A percentile compares a stretch with the other conserved stretches of the same genome.
Evolutionary conservation across 2,113 vertebrate genomes (phyloP).

Genomic region (Cyanoliseus patagonus): DNA sequence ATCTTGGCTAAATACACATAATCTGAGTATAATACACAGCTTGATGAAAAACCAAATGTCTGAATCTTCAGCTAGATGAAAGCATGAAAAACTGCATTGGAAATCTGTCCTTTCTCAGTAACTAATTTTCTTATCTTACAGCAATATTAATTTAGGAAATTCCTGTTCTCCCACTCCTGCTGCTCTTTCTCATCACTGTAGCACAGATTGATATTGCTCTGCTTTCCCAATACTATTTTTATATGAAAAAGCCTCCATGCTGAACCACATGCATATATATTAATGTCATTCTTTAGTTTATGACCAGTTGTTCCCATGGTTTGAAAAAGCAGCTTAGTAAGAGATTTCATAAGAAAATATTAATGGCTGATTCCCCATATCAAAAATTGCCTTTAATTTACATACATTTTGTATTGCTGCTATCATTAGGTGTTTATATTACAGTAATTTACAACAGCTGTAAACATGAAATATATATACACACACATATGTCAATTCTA

Average conservation of each 20-base stretch:
- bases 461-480: not conserved
- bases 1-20: not conserved
- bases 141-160: not conserved
- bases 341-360: not conserved
- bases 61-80: not conserved
- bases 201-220: not conserved
- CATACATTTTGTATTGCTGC: not conserved
- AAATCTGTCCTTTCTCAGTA: not conserved
- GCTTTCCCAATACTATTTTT: not conserved
- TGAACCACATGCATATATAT: too few species aligned
- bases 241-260: not conserved
- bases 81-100: not conserved
- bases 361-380: not conserved
- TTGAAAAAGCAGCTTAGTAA: not conserved
- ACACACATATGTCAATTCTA: not conserved
- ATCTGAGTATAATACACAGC: not conserved
- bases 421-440: not conserved
- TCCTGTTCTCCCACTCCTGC: not conserved
- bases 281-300: not conserved
- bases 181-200: not conserved
- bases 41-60: not conserved
- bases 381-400: not conserved
- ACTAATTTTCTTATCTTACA: not conserved
- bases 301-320: not conserved
- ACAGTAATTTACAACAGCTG: not conserved